Evolutionary conservation across 2,113 vertebrate genomes (phyloP).

Genomic region (Entomyzon cyanotis): DNA sequence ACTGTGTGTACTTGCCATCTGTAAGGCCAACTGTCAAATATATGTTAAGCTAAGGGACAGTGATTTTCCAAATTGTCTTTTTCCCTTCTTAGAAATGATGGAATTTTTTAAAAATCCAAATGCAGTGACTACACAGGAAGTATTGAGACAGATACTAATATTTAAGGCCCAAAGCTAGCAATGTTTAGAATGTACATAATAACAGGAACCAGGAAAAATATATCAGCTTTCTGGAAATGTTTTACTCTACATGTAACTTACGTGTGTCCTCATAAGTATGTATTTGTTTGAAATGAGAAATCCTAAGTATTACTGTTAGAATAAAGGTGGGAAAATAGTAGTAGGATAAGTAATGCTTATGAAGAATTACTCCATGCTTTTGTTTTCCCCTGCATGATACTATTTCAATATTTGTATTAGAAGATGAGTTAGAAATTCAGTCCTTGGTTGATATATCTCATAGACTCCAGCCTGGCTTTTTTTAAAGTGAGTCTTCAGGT

Average conservation of each 20-base stretch:
- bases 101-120: background rate
- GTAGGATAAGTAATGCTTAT: background rate
- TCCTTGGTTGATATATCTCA: background rate
- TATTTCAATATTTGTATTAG: background rate
- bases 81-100: background rate
- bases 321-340: background rate
- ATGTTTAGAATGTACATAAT: background rate
- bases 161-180: background rate
- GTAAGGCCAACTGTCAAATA: background rate
- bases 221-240: background rate
- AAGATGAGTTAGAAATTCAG: background rate
- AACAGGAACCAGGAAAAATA: background rate
- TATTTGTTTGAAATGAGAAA: background rate
- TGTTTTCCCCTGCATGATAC: background rate
- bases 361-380: background rate
- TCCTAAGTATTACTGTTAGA: background rate
- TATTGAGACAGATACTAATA: background rate
- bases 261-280: too few species aligned
- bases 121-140: background rate
- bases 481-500: background rate
- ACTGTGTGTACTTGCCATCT: background rate
- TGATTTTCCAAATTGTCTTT: background rate
- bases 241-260: rapidly evolving
- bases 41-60: background rate
- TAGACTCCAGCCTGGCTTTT: background rate